Percentiles rank a stretch among this genome's conserved stretches.
phyloP scores from a whole-genome alignment of 1,140 invertebrate genomes.

The Eurosta solidaginis region DNA sequence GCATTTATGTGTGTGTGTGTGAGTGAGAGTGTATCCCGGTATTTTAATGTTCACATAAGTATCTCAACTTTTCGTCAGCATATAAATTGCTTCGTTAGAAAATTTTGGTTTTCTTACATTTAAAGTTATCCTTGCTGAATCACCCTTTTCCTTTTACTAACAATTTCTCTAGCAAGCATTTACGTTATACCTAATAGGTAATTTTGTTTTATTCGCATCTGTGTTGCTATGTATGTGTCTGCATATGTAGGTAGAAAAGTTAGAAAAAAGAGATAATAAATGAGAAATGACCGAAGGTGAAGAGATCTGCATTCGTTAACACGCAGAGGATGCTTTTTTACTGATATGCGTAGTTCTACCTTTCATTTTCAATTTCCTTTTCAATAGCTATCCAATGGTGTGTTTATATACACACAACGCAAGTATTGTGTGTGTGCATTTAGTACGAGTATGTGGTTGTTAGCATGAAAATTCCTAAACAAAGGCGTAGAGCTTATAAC shows the following conservation, averaged over 20 bases:
- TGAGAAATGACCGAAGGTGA: not conserved
- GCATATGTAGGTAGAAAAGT: not conserved
- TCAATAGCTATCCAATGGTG: not conserved
- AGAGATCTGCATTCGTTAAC: too few species aligned
- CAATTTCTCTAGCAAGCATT: not conserved
- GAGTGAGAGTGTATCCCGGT: not conserved
- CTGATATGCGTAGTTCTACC: too few species aligned
- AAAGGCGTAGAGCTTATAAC: constrained; percentile 12
- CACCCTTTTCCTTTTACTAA: not conserved
- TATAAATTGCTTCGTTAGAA: constrained; percentile 55
- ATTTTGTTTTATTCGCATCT: not conserved
- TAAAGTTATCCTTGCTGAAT: not conserved
- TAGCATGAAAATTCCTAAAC: not conserved
- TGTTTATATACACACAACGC: not conserved
- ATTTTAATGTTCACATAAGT: not conserved
- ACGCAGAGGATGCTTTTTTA: too few species aligned
- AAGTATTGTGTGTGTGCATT: not conserved
- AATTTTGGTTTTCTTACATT: not conserved
- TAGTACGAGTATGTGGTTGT: not conserved
- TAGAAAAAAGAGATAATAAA: not conserved
- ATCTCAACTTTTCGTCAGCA: constrained; percentile 38
- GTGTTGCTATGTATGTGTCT: too few species aligned
- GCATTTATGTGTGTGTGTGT: not conserved
- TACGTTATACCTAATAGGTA: not conserved
- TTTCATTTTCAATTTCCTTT: not conserved